Conservation (phyloP, 2,797 vertebrate species). For the Carcharodon carcharias region DNA sequence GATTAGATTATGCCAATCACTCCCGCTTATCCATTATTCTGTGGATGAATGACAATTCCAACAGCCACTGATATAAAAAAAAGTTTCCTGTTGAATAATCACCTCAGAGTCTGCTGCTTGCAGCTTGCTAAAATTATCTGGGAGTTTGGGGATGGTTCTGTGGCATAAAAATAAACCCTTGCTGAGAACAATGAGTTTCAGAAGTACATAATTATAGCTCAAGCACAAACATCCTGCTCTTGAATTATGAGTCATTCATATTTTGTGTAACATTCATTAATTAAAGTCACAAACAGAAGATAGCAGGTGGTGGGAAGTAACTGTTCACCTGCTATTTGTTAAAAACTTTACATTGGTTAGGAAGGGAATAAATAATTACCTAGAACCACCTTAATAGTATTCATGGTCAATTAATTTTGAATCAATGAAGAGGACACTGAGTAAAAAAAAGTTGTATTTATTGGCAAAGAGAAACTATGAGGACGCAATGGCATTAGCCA, state of each 20-base stretch:
- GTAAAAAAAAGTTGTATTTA: not conserved
- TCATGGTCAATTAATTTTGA: not conserved
- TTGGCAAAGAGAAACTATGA: not conserved
- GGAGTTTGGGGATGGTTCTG: not conserved
- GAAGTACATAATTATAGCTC: not conserved
- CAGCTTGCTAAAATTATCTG: not conserved
- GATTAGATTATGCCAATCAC: not conserved
- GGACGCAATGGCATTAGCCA: not conserved
- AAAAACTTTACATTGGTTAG: not conserved
- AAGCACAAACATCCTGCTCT: not conserved
- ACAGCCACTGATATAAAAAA: not conserved
- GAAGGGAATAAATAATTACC: conserved; percentile 7
- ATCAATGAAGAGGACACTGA: not conserved
- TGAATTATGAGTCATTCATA: not conserved
- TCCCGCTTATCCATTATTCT: not conserved
- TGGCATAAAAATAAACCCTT: not conserved
- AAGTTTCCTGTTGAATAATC: not conserved
- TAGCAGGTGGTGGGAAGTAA: too few species aligned
- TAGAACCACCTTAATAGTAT: not conserved
- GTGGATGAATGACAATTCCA: not conserved
- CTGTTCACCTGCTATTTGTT: not conserved
- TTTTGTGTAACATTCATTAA: not conserved
- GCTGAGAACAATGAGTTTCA: not conserved
- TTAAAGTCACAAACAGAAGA: not conserved
- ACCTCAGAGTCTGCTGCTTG: not conserved